These are phyloP conservation scores for Torymus texanus DNA, from an alignment of 2,888 invertebrate genomes.

Conservation along the genomic window DNA sequence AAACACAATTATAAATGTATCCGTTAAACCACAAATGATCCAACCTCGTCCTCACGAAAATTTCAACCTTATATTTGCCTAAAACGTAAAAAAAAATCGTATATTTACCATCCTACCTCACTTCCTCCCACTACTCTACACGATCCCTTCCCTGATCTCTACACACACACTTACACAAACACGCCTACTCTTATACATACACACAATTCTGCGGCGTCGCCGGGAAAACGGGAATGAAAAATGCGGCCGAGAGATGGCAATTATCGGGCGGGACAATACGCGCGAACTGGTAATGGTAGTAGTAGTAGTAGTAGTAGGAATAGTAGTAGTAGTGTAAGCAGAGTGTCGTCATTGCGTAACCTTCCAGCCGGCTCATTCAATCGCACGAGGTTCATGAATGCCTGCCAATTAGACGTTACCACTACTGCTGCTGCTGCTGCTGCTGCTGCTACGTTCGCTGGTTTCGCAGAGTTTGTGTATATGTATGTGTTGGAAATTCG, in stretches of 20 bases:
- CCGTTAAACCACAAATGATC: no score
- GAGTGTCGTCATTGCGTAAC: conserved; percentile 58
- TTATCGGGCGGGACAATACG: conserved; percentile 45
- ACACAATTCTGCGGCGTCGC: not conserved
- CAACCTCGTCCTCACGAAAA: no score
- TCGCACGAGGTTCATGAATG: conserved; percentile 63
- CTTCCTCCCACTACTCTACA: no score
- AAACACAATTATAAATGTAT: no score
- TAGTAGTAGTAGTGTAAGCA: not conserved
- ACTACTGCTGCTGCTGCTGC: not conserved
- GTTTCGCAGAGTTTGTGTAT: not conserved
- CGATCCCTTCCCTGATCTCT: no score
- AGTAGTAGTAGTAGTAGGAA: not conserved
- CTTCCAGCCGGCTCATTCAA: conserved; percentile 63
- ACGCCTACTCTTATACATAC: no score
- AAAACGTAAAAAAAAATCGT: no score
- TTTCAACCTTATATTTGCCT: no score
- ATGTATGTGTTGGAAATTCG: no score
- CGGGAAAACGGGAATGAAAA: conserved; percentile 35
- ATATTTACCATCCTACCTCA: no score
- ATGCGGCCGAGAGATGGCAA: conserved; percentile 39
- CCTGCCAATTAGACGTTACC: conserved; percentile 45
- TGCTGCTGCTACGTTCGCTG: not conserved
- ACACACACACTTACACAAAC: no score
- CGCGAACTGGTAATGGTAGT: conserved; percentile 48